phyloP scores from a whole-genome alignment of 2,797 vertebrate species.

The Acipenser transmontanus region DNA sequence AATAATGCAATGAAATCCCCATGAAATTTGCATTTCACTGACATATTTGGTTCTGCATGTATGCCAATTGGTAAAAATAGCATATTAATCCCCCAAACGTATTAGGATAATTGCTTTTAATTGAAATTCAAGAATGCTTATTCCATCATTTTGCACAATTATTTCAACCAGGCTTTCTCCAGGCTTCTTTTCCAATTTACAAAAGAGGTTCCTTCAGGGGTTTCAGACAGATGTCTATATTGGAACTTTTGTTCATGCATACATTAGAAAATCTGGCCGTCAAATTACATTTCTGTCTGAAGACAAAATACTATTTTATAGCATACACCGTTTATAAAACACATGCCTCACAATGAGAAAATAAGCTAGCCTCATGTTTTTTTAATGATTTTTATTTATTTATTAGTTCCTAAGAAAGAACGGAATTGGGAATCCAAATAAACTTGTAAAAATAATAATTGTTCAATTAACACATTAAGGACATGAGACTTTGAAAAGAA shows the following conservation, averaged over 20 bases:
- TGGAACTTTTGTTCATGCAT: slow-evolving; percentile 22
- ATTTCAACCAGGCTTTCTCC: slow-evolving; percentile 12
- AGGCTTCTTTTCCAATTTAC: slow-evolving; percentile 18
- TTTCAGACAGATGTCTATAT: slow-evolving; percentile 21
- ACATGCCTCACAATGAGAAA: background rate
- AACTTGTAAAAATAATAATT: no score
- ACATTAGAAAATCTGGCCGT: background rate
- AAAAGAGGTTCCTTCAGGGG: slow-evolving; percentile 14
- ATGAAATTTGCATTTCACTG: slow-evolving; percentile 21
- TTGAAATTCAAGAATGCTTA: slow-evolving; percentile 17
- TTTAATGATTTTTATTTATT: no score
- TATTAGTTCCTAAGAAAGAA: no score
- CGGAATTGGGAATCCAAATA: no score
- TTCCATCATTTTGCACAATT: slow-evolving; percentile 16
- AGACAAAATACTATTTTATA: slow-evolving; percentile 1
- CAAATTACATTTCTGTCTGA: slow-evolving; percentile 10
- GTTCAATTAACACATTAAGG: no score
- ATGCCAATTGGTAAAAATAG: no score
- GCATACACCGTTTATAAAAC: background rate
- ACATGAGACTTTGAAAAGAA: no score
- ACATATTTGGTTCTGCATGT: slow-evolving; percentile 9
- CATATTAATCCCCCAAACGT: background rate
- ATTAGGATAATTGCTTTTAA: slow-evolving; percentile 13
- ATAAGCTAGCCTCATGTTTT: no score
- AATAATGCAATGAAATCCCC: slow-evolving; percentile 8